Percentiles rank a stretch among this genome's conserved stretches.
Conservation (phyloP, 2,888 invertebrate genomes). For the Cheilosia impressa region DNA sequence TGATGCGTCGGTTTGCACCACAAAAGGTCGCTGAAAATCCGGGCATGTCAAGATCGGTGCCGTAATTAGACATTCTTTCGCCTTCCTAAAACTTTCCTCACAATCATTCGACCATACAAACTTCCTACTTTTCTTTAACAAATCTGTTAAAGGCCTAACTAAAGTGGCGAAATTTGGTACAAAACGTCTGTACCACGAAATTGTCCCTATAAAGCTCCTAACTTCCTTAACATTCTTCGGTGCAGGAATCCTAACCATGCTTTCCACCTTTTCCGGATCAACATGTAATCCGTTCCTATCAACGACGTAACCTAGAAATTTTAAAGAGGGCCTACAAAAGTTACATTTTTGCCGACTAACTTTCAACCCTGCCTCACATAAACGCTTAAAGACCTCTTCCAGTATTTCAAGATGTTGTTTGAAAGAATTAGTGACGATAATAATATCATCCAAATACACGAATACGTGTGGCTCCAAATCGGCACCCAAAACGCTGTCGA, state of each 20-base stretch:
- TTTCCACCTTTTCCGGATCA: background rate
- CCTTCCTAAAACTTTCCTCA: background rate
- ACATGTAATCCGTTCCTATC: background rate
- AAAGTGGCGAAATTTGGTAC: background rate
- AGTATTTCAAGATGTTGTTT: background rate
- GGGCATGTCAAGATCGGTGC: too few species aligned
- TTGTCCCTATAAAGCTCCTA: background rate
- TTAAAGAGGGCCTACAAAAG: background rate
- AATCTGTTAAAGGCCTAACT: background rate
- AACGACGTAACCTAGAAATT: background rate
- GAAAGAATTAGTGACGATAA: background rate
- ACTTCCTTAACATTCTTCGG: background rate
- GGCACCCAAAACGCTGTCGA: constrained; percentile 2
- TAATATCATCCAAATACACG: background rate
- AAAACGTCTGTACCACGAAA: background rate
- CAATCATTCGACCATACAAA: background rate
- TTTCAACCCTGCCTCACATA: background rate
- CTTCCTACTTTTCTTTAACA: background rate
- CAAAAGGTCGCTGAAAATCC: too few species aligned
- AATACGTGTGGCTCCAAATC: constrained; percentile 1
- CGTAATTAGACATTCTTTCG: too few species aligned
- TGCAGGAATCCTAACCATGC: background rate
- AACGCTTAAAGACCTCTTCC: background rate
- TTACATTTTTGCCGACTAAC: background rate
- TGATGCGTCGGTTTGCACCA: too few species aligned